A percentile compares a stretch with the other conserved stretches of the same genome.
phyloP scores from a whole-genome alignment of 1,140 invertebrate species.

The Metaphire vulgaris region DNA sequence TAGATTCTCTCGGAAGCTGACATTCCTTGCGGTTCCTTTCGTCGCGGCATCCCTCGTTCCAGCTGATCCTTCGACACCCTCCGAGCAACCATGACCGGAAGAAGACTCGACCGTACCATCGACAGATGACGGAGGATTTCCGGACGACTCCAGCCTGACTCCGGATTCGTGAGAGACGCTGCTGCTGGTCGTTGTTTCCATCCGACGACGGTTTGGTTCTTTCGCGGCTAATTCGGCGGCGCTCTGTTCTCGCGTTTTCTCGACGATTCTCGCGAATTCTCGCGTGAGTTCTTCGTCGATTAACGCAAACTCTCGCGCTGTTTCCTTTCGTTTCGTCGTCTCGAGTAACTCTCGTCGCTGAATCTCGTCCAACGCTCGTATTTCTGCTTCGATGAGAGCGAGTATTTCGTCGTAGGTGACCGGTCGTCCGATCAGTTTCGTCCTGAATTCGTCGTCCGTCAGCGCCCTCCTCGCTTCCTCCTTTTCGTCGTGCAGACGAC shows the following conservation, averaged over 20 bases:
- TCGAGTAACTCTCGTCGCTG: conserved; percentile 14
- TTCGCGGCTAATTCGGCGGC: too few species aligned
- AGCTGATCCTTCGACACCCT: too few species aligned
- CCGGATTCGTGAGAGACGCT: not conserved
- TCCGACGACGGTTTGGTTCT: not conserved
- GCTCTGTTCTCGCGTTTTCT: conserved; percentile 3
- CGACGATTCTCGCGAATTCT: conserved; percentile 1
- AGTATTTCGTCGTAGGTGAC: conserved; percentile 11
- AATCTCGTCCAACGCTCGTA: conserved; percentile 5
- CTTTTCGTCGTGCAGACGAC: not conserved
- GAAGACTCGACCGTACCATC: not conserved
- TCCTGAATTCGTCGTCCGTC: conserved; percentile 10
- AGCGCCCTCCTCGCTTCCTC: too few species aligned
- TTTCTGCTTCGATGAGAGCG: conserved; percentile 17
- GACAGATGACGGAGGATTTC: too few species aligned
- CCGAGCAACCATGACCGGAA: not conserved
- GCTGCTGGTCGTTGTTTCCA: too few species aligned
- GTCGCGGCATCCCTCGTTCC: too few species aligned
- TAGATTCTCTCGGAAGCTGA: not conserved
- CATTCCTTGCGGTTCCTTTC: too few species aligned
- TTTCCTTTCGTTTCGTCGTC: conserved; percentile 4
- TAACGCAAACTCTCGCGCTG: not conserved
- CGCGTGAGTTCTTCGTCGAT: not conserved
- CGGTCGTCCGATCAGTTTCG: not conserved
- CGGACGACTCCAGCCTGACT: too few species aligned